These are phyloP conservation scores for Oplegnathus fasciatus DNA, from an alignment of 2,113 vertebrate genomes.

Conservation along the genomic window DNA sequence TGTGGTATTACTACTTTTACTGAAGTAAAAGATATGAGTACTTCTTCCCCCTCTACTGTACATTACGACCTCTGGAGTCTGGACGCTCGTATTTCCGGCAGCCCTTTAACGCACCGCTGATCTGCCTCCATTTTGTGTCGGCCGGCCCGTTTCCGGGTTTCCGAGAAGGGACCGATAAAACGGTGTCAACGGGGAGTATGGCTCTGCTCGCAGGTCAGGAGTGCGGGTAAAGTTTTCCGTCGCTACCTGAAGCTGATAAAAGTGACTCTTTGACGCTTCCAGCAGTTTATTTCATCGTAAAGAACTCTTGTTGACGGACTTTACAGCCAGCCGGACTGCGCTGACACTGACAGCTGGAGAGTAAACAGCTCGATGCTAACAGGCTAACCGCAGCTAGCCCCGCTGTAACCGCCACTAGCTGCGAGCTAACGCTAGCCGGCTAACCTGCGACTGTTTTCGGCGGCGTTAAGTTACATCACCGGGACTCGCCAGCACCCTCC, in stretches of 20 bases:
- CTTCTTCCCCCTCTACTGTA: too few species aligned
- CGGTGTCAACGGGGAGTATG: constrained; percentile 61
- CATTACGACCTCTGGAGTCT: neutral
- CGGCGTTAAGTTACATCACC: constrained; percentile 35
- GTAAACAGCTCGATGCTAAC: constrained; percentile 75
- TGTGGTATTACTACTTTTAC: too few species aligned
- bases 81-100: neutral
- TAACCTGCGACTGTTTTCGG: constrained; percentile 25
- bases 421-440: constrained; percentile 59
- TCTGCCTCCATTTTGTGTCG: constrained; percentile 84
- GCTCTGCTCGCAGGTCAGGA: constrained; percentile 55
- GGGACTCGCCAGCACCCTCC: constrained; percentile 35
- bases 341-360: constrained; percentile 76
- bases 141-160: constrained; percentile 80
- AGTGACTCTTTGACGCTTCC: neutral
- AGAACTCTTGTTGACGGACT: too few species aligned
- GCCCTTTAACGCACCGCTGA: constrained; percentile 49
- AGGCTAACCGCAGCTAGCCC: constrained; percentile 53
- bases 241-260: neutral
- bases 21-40: too few species aligned
- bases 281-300: neutral
- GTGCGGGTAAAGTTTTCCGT: constrained; percentile 64
- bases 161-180: constrained; percentile 67
- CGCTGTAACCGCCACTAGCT: constrained; percentile 23
- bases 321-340: constrained; percentile 21